Evolutionary conservation across 2,113 vertebrate genomes (phyloP).

Genomic region (Catharus minimus): DNA sequence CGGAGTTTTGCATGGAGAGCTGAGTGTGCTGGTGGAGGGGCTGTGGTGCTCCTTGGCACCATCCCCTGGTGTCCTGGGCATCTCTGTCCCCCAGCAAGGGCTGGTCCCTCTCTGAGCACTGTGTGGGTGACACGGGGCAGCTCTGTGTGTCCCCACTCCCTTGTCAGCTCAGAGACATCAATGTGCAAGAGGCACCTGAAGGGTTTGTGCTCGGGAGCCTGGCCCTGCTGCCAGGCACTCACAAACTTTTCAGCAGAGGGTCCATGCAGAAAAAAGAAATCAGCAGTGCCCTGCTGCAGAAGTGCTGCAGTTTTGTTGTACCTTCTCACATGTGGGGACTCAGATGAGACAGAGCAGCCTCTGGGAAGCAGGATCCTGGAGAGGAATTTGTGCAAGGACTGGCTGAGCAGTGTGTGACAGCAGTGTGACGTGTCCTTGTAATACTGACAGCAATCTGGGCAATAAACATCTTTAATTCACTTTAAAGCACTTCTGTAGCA

Average conservation of each 20-base stretch:
- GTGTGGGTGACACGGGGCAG: accelerated
- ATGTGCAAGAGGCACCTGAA: background rate
- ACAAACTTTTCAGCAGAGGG: background rate
- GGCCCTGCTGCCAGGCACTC: background rate
- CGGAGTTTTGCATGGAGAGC: background rate
- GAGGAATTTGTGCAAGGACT: background rate
- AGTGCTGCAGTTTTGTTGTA: accelerated
- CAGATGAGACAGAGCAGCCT: background rate
- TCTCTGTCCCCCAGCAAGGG: background rate
- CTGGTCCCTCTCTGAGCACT: background rate
- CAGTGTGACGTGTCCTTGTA: background rate
- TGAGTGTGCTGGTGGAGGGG: accelerated
- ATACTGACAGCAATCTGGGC: background rate
- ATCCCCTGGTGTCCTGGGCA: background rate
- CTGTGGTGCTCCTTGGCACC: background rate
- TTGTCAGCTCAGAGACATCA: background rate
- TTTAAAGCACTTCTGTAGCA: background rate
- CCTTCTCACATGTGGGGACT: accelerated
- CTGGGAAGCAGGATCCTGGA: background rate
- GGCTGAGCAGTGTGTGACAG: background rate
- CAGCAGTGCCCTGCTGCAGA: background rate
- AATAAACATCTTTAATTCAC: background rate
- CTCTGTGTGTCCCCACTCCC: accelerated
- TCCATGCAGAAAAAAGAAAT: background rate
- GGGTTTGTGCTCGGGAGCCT: background rate